Conservation (phyloP, 2,797 vertebrate genomes). For the Pseudopleuronectes americanus region DNA sequence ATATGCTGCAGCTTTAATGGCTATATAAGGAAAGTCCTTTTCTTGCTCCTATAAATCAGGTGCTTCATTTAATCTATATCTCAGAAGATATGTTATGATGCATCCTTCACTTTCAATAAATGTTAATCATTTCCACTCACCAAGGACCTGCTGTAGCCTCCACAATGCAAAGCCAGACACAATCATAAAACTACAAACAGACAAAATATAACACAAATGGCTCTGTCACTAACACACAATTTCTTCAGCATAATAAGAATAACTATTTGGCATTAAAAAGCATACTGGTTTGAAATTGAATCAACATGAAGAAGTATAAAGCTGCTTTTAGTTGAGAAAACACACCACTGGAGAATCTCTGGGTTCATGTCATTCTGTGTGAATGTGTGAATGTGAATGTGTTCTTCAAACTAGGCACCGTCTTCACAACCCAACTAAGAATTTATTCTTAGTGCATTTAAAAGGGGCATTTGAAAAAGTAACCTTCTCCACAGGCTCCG, state of each 20-base stretch:
- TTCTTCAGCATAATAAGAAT: neutral
- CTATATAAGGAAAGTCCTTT: neutral
- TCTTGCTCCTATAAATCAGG: neutral
- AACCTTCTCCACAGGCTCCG: constrained; percentile 48
- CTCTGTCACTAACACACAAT: neutral
- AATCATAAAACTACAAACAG: neutral
- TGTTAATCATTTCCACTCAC: neutral
- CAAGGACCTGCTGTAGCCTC: neutral
- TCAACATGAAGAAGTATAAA: too few relatives aligned
- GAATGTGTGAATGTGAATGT: too few relatives aligned
- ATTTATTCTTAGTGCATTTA: constrained; percentile 41
- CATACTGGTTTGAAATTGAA: too few relatives aligned
- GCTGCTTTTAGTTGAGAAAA: too few relatives aligned
- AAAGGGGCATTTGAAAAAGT: constrained; percentile 35
- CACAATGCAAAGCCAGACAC: neutral
- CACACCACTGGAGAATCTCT: neutral
- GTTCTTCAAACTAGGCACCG: neutral
- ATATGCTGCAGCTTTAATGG: too few relatives aligned
- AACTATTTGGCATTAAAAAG: neutral
- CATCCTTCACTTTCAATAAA: neutral
- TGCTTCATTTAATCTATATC: neutral
- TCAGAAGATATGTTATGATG: neutral
- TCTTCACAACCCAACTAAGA: constrained; percentile 3
- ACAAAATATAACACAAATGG: neutral
- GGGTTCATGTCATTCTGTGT: neutral